Percentiles rank a stretch among this genome's conserved stretches.
Evolutionary conservation across 2,113 vertebrate species (phyloP).

Genomic region (Rhabdomys dilectus): DNA sequence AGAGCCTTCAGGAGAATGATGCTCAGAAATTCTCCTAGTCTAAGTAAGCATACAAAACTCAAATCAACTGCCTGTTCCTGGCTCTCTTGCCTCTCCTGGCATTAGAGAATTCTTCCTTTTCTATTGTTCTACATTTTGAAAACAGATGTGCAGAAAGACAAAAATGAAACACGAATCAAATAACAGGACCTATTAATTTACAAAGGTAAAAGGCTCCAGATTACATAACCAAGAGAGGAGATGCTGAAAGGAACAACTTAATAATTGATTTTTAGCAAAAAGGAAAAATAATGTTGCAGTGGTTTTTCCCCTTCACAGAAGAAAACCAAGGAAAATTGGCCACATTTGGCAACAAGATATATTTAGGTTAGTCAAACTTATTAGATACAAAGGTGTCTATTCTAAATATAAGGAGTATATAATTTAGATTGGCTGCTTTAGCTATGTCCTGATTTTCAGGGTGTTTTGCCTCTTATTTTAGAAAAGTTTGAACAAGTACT

Average conservation of each 20-base stretch:
- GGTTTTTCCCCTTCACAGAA: not conserved
- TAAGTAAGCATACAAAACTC: constrained; percentile 35
- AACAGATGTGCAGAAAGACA: not conserved
- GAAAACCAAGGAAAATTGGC: constrained; percentile 60
- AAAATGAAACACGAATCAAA: constrained; percentile 26
- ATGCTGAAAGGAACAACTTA: constrained; percentile 45
- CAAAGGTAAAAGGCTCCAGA: constrained; percentile 11
- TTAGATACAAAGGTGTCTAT: not conserved
- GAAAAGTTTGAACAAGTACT: constrained; percentile 27
- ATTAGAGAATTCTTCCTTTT: not conserved
- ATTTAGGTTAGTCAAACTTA: constrained; percentile 61
- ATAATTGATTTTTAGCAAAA: constrained; percentile 48
- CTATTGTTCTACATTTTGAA: not conserved
- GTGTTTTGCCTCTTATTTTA: constrained; percentile 51
- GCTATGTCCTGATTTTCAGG: constrained; percentile 4
- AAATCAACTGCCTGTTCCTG: not conserved
- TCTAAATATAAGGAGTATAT: constrained; percentile 22
- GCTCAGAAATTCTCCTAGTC: not conserved
- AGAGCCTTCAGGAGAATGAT: not conserved
- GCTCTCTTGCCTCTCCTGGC: not conserved
- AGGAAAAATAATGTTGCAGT: not conserved
- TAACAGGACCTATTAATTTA: constrained; percentile 62
- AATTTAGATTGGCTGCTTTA: not conserved
- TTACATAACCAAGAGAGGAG: constrained; percentile 36
- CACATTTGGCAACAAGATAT: constrained; percentile 42